Evolutionary conservation across 2,888 invertebrate species (phyloP).

Genomic region (Pristionchus fissidentatus): DNA sequence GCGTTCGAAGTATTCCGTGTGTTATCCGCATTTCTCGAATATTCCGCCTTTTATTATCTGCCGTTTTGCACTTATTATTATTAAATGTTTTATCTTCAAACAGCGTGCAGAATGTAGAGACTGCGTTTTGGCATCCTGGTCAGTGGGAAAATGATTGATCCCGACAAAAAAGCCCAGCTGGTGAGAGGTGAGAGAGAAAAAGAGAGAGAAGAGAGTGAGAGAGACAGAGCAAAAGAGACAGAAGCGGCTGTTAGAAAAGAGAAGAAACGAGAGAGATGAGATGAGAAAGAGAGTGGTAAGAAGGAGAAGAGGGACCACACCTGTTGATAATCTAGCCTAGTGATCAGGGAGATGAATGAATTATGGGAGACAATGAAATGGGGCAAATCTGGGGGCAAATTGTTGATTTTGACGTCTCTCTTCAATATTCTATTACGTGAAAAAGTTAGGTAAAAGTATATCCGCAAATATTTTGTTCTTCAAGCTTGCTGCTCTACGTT

Average conservation of each 20-base stretch:
- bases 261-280: not conserved
- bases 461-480: not conserved
- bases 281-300: not conserved
- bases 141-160: too few relatives aligned
- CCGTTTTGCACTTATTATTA: too few relatives aligned
- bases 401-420: too few relatives aligned
- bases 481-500: not conserved
- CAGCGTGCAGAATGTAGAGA: too few relatives aligned
- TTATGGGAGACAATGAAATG: not conserved
- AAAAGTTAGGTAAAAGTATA: not conserved
- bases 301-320: constrained; percentile 23
- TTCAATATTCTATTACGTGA: too few relatives aligned
- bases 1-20: too few relatives aligned
- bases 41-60: too few relatives aligned
- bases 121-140: too few relatives aligned
- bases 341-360: not conserved
- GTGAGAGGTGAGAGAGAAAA: not conserved
- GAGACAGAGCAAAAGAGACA: not conserved
- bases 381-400: too few relatives aligned
- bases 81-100: too few relatives aligned
- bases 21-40: too few relatives aligned
- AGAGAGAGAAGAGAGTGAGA: not conserved
- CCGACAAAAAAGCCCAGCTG: constrained; percentile 13
- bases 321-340: constrained; percentile 22
- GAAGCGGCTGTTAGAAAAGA: not conserved